Percentiles rank a stretch among this genome's conserved stretches.
Conservation (phyloP, 2,113 vertebrate genomes). For the Steatornis caripensis region DNA sequence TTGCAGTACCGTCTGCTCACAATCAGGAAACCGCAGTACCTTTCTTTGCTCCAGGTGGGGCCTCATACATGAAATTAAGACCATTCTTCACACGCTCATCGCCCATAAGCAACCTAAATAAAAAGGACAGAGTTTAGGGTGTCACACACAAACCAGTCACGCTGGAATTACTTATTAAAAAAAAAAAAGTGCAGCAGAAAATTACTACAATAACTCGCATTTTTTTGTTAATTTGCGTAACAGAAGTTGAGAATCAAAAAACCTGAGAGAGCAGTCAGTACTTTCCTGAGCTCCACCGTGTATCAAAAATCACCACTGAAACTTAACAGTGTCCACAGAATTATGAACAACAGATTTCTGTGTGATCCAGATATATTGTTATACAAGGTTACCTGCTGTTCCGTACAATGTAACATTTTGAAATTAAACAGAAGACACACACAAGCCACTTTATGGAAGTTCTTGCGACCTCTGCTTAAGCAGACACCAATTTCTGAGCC, state of each 20-base stretch:
- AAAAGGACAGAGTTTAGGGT: not conserved
- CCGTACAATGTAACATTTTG: rapidly evolving
- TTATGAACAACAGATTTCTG: not conserved
- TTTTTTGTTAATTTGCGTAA: not conserved
- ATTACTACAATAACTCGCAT: not conserved
- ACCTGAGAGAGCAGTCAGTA: not conserved
- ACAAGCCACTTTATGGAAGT: not conserved
- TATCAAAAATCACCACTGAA: not conserved
- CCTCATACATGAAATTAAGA: slow-evolving; percentile 99
- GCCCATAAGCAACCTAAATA: slow-evolving; percentile 90
- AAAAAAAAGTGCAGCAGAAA: not conserved
- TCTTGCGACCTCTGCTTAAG: not conserved
- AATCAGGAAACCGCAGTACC: slow-evolving; percentile 70
- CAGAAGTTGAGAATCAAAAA: not conserved
- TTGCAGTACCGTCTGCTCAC: not conserved
- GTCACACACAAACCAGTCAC: not conserved
- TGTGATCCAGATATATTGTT: not conserved
- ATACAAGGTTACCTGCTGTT: not conserved
- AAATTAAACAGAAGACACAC: not conserved
- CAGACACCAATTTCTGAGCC: not conserved
- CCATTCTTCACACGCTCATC: slow-evolving; percentile 98
- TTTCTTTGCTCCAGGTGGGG: slow-evolving; percentile 95
- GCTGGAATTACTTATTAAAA: not conserved
- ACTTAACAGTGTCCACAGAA: not conserved
- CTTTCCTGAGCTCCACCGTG: rapidly evolving